Evolutionary conservation across 2,113 vertebrate genomes (phyloP), one percentile per base, ranked within the genome.

Genomic region (Chiloscyllium plagiosum): DNA sequence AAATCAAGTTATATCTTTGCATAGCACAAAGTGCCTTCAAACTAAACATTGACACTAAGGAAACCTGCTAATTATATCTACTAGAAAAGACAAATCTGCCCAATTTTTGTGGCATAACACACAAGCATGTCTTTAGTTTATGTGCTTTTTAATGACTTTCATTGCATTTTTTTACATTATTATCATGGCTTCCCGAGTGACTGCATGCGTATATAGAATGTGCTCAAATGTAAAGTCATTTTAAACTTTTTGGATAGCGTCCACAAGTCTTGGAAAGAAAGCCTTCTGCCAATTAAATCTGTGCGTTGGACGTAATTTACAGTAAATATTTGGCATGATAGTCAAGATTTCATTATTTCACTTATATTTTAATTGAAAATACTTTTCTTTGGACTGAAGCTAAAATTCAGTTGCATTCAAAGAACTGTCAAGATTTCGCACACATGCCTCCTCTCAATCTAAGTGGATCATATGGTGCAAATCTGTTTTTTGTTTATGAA

Each of bases 371-470:
- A 72, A 95, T 95, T 26, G 5, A 47, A 95, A 95, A 95, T 95
- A 95, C 69, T 70, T 93, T 93, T 10, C 37, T 93, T 93, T 93
- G 89, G 89, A 68, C 61, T 93, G n/a, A 68, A 93, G n/a, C 65
- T 95, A 42, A 95, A 95, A 95, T 70, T 95, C 69, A 70, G 66
- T 65, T 68, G 19, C 68, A 72, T 76, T 95, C 94, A 50, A 70
- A 72, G 47, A 95, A 95, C 94, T 95, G 94, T 95, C 94, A 95
- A 95, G 68, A 95, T 95, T 47, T 95, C 66, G 72, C 4, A 26
- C 66, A 72, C 94, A 94, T 68, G 3, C 50, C 94, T 52, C 42
- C n/a, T 69, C 52, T 12, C 89, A 95, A 70, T 26, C 69, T 50
- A 70, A 50, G 68, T 95, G 19, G 69, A 72, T 42, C 94, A 95